Base-by-base conservation (phyloP, 2,113 vertebrate genomes). In the Piaya cayana region DNA sequence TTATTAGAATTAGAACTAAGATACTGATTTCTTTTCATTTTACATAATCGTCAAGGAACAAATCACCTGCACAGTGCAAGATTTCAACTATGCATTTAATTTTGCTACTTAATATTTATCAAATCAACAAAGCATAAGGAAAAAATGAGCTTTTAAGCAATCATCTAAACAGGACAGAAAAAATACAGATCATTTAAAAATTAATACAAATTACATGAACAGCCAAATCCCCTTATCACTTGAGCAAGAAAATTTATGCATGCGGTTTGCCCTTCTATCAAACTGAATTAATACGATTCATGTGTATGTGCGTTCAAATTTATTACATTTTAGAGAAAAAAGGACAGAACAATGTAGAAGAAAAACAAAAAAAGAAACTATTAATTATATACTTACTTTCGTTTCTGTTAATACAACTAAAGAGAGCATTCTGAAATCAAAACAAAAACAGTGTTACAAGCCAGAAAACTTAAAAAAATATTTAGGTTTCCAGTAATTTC, bases 331-430 rank as follows among this genome's bases (percentile, higher is more conserved):
- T 36, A 68, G 20, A 69, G 37, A 47, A 49, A 80, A 68, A 74
- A 71, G 15, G 17, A 69, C 8, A 82, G 29, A 52, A 49, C 3
- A 6, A 72, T 50, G 52, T 5, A 43, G 67, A 67, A 76, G 17
- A 60, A 63, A 74, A 63, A 7, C 13, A 67, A 80, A 32, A 32
- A 71, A 27, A 22, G 8, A 62, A 96, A 80, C 15, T 56, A 65
- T 32, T 55, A 1, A 65, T 69, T 82, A 68, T 27, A 95, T 97
- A 98, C 99, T 99, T 99, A 99, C 99, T 99, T 98, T 99, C 99
- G 98, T 99, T 99, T 98, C 99, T 99, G 98, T 98, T 99, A 98
- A 99, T 99, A 97, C 99, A 99, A 98, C 98, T 99, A 98, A 99
- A 99, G 94, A 99, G 98, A 69, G 99, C 98, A 98, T 99, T 99